Base-by-base conservation (phyloP, 2,888 invertebrate genomes). In the Noctua comes region DNA sequence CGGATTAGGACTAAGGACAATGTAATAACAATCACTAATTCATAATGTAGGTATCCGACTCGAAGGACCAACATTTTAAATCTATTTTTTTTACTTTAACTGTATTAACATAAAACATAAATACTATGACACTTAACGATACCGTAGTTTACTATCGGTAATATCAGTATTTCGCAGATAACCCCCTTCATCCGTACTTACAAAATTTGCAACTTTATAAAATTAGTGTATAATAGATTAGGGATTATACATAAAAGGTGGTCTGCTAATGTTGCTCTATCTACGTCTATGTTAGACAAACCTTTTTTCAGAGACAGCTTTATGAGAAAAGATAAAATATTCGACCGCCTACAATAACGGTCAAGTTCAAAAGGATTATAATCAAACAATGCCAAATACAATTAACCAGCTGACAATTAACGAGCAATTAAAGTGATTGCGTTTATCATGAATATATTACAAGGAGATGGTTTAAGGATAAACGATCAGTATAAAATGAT, bases 401-500 rank as follows among this genome's bases (percentile, higher is more conserved):
- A 64, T 21, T 10, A 21, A 73, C 21, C 16, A 40, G n/a, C 36
- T 54, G 16, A 43, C 40, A 76, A 86, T 88, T 79, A 73, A 24
- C 77, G 69, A 68, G 72, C 81, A 86, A 88, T 85, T 62, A 70
- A 48, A 27, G 0, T 64, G 66, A 43, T 84, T 51, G 73, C 21
- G 0, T 48, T 62, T 18, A 65, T 43, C 62, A 73, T 85, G 57
- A 84, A 64, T 64, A 54, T 0, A 57, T 59, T 59, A 62, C 72
- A 54, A 76, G 64, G 70, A 74, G 59, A 75, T 73, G 11, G 48
- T 77, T 51, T 79, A 70, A 86, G 86, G 82, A 80, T 75, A 82
- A 82, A 57, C 10, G 1, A 8, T 59, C 13, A 57, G 62, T 88
- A 88, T 88, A 88, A 82, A 88, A 86, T n/a, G 11, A 31, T n/a